phyloP scores from a whole-genome alignment of 2,888 invertebrate species.

The Microdon myrmicae region DNA sequence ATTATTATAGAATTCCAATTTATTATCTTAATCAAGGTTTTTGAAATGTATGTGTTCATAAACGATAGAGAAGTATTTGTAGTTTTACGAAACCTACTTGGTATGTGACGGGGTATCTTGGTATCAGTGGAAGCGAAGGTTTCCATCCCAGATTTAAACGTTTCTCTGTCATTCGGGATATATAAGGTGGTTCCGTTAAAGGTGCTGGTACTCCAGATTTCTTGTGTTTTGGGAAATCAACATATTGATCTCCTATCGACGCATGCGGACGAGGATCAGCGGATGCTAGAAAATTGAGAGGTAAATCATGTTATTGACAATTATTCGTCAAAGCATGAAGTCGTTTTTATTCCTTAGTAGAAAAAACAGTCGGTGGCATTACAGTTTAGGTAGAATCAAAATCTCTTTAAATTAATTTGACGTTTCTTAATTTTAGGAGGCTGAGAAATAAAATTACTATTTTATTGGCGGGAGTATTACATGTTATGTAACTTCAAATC shows the following conservation, averaged over 20 bases:
- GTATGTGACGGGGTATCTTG: conserved; percentile 91
- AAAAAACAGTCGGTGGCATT: too few species aligned
- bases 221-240: conserved; percentile 85
- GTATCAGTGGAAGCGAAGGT: conserved; percentile 88
- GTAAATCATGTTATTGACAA: background rate
- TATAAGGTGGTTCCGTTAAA: conserved; percentile 88
- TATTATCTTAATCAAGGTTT: too few species aligned
- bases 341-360: too few species aligned
- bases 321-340: too few species aligned
- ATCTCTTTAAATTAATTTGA: too few species aligned
- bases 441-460: too few species aligned
- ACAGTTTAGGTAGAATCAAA: too few species aligned
- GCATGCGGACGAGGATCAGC: conserved; percentile 74
- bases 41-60: too few species aligned
- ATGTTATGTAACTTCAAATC: too few species aligned
- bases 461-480: too few species aligned
- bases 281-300: conserved; percentile 12
- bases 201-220: conserved; percentile 87
- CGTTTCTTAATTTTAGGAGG: too few species aligned
- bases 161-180: conserved; percentile 91
- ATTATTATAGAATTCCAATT: background rate
- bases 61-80: background rate
- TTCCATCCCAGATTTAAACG: conserved; percentile 92
- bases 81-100: conserved; percentile 73
- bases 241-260: conserved; percentile 81